Base-by-base conservation (phyloP, 2,888 invertebrate species). In the Smittia sp. region DNA sequence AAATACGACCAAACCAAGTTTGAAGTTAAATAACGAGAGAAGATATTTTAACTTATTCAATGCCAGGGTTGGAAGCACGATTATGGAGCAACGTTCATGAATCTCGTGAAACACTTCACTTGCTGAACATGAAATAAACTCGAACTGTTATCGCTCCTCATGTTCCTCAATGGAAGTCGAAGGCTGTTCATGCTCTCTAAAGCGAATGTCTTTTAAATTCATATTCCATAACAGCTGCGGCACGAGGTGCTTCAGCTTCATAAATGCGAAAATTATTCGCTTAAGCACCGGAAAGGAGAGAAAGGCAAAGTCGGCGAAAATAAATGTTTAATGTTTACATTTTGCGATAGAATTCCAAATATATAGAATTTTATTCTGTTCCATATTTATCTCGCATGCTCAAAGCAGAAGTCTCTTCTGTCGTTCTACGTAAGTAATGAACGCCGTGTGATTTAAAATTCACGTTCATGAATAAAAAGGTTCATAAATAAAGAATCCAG, bases 271-370 rank as follows among this genome's bases (percentile, higher is more conserved):
- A 46, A 46, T 46, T 46, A 46, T 46, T 15, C 46, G 46, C 11
- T n/a, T 46, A 46, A 46, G 15, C 15, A 15, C 15, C 13, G 13
- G n/a, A 11, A 46, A 46, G 46, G 46, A 46, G 46, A 46, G 15
- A 46, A 46, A 46, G n/a, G 46, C 6, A 46, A 46, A 46, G 4
- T 46, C 46, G 11, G 46, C 46, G 6, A 27, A 11, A 72, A 72
- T 72, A 52, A 72, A 72, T 72, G 72, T 72, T 72, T 72, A 62
- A 72, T 72, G 62, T 72, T 72, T 72, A 72, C 72, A 72, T 72
- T 72, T 72, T 62, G 58, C 32, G 38, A 72, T 72, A 62, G 72
- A 62, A 72, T 72, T 72, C 27, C 18, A 15, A 66, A 66, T 58
- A 22, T 58, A 58, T 58, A 22, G n/a, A n/a, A 63, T 63, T 27